phyloP scores from a whole-genome alignment of 2,113 vertebrate species.

The Antidorcas marsupialis region DNA sequence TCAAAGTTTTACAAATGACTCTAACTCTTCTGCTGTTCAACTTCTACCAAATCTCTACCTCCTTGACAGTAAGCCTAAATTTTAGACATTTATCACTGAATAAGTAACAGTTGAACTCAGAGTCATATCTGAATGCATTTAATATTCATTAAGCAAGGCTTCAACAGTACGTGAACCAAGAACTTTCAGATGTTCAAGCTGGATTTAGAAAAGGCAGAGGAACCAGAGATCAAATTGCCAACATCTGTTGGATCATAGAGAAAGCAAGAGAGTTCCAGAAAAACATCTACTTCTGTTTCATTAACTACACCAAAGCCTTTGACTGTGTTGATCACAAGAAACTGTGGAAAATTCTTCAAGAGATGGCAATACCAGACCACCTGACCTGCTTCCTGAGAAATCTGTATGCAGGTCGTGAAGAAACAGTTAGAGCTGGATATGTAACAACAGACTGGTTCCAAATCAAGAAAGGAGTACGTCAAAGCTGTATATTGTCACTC shows the following conservation, averaged over 20 bases:
- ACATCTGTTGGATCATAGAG: not conserved
- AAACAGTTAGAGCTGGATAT: not conserved
- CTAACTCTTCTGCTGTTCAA: not conserved
- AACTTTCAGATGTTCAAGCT: not conserved
- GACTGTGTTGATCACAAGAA: not conserved
- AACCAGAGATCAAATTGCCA: not conserved
- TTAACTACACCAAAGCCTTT: not conserved
- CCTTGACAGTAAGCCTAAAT: not conserved
- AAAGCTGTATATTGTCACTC: not conserved
- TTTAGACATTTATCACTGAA: not conserved
- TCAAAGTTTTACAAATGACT: not conserved
- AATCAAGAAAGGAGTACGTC: not conserved
- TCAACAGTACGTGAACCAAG: not conserved
- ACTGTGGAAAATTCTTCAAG: not conserved
- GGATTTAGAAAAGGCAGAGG: not conserved
- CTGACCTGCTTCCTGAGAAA: not conserved
- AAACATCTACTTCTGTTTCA: not conserved
- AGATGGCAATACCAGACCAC: not conserved
- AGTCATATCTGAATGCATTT: not conserved
- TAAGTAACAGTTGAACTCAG: not conserved
- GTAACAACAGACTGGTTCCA: not conserved
- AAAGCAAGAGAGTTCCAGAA: not conserved
- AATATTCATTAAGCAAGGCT: not conserved
- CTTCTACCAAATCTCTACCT: not conserved
- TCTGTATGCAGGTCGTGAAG: not conserved